phyloP scores from a whole-genome alignment of 2,113 vertebrate species.

The Fulmarus glacialis region DNA sequence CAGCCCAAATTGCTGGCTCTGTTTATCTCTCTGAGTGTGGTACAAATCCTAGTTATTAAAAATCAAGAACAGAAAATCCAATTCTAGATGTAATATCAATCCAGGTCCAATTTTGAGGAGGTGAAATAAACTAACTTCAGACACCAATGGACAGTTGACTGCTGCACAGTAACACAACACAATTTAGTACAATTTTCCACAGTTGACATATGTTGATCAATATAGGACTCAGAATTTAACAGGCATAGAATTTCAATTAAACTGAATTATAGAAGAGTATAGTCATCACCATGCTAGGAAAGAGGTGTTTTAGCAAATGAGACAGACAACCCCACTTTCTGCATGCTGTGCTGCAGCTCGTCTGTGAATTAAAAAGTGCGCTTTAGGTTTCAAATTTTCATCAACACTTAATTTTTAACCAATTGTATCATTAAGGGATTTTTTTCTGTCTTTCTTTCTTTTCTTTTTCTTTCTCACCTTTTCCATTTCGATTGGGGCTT shows the following conservation, averaged over 20 bases:
- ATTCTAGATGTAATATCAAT: constrained; percentile 52
- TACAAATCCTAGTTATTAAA: constrained; percentile 60
- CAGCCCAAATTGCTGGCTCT: not conserved
- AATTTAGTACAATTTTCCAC: constrained; percentile 76
- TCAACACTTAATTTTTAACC: constrained; percentile 27
- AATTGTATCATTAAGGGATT: not conserved
- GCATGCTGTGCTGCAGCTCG: constrained; percentile 18
- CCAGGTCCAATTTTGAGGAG: constrained; percentile 36
- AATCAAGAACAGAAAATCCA: constrained; percentile 66
- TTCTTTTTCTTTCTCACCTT: not conserved
- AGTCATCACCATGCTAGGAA: constrained; percentile 27
- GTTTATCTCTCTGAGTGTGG: constrained; percentile 19
- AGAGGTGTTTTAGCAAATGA: constrained; percentile 59
- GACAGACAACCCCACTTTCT: not conserved
- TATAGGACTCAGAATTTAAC: constrained; percentile 72
- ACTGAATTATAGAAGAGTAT: constrained; percentile 68
- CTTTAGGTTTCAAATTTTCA: constrained; percentile 25
- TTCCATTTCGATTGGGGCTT: not conserved
- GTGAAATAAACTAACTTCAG: constrained; percentile 68
- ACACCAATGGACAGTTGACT: constrained; percentile 63
- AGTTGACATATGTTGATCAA: constrained; percentile 76
- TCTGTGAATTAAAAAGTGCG: constrained; percentile 25
- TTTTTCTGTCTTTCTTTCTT: not conserved
- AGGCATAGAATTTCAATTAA: constrained; percentile 78
- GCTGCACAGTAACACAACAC: constrained; percentile 66